Evolutionary conservation across 2,797 vertebrate species (phyloP).

Genomic region (Coendou prehensilis): DNA sequence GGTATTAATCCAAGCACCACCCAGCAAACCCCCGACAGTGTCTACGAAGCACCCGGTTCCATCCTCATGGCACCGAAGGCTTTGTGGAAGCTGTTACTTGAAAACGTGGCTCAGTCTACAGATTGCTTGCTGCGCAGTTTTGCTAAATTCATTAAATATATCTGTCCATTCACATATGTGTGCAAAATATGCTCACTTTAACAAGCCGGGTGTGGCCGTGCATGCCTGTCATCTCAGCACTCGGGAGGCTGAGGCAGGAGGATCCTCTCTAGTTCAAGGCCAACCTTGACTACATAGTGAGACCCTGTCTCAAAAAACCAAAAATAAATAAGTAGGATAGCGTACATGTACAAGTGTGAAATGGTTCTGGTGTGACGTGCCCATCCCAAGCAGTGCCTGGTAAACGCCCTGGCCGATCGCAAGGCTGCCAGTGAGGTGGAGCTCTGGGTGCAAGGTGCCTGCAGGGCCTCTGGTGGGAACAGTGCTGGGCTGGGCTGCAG

Average conservation of each 20-base stretch:
- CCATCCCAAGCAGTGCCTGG: not conserved
- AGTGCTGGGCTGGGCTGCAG: not conserved
- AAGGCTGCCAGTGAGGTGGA: not conserved
- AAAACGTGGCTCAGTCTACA: not conserved
- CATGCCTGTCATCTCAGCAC: not conserved
- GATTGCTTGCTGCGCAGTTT: not conserved
- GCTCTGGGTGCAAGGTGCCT: not conserved
- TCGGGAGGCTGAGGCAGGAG: not conserved
- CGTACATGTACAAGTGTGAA: not conserved
- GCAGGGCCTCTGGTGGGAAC: not conserved
- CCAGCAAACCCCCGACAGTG: not conserved
- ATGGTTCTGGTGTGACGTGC: not conserved
- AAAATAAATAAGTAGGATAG: not conserved
- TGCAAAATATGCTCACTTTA: constrained; percentile 19
- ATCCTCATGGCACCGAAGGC: not conserved
- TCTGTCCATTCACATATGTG: not conserved
- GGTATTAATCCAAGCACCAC: not conserved
- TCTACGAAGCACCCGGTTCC: not conserved
- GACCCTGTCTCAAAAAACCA: not conserved
- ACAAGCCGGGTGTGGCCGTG: not conserved
- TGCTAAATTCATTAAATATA: constrained; percentile 5
- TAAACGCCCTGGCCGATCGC: too few relatives aligned
- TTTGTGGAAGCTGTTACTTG: not conserved
- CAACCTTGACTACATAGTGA: not conserved
- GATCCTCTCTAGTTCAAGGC: not conserved